phyloP scores from a whole-genome alignment of 2,113 vertebrate genomes.

The Calidris pygmaea region DNA sequence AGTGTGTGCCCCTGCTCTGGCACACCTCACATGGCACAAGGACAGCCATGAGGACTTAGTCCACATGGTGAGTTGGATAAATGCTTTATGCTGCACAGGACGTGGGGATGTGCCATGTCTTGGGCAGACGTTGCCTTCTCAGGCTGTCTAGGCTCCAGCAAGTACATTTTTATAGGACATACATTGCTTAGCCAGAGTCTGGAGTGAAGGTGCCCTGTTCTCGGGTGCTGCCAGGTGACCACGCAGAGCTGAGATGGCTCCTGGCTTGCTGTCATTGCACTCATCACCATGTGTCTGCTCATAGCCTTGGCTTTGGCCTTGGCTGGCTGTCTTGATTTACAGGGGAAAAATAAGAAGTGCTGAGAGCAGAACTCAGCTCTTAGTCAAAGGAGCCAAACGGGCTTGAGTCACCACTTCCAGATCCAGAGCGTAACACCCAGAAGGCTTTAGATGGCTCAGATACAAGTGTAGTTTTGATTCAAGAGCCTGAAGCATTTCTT shows the following conservation, averaged over 20 bases:
- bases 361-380: not conserved
- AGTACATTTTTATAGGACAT: not conserved
- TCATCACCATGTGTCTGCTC: not conserved
- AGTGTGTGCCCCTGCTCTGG: not conserved
- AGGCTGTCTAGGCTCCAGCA: not conserved
- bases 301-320: not conserved
- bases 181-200: not conserved
- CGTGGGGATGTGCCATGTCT: not conserved
- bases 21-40: not conserved
- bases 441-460: not conserved
- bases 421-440: not conserved
- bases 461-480: not conserved
- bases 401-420: not conserved
- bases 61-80: not conserved
- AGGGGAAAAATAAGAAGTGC: not conserved
- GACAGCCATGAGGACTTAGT: not conserved
- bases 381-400: not conserved
- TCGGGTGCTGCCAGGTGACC: not conserved
- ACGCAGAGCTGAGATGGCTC: not conserved
- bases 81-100: not conserved
- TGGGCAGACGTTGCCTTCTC: not conserved
- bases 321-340: not conserved
- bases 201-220: not conserved
- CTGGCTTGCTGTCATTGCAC: not conserved
- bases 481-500: not conserved